phyloP scores from a whole-genome alignment of 2,888 invertebrate genomes.

The Spialia ferax region DNA sequence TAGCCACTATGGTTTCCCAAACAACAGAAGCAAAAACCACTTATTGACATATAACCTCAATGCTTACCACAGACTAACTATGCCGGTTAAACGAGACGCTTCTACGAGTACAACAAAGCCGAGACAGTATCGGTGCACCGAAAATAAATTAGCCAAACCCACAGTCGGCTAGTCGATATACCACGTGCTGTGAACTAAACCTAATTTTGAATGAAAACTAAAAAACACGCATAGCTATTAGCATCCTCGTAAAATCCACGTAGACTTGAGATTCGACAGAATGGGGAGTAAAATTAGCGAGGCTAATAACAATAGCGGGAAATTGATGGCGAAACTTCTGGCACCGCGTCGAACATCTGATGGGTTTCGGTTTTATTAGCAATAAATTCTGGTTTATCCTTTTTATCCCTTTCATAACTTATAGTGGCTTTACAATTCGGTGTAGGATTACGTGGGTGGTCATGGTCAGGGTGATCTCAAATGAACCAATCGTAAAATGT shows the following conservation, averaged over 20 bases:
- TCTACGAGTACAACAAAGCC: constrained; percentile 29
- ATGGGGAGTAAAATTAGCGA: constrained; percentile 38
- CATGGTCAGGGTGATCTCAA: too few species aligned
- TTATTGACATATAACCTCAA: constrained; percentile 14
- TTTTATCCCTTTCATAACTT: constrained; percentile 6
- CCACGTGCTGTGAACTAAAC: constrained; percentile 52
- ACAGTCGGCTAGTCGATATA: constrained; percentile 45
- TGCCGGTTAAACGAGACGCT: constrained; percentile 8
- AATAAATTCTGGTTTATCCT: constrained; percentile 15
- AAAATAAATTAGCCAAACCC: constrained; percentile 46
- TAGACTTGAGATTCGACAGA: constrained; percentile 33
- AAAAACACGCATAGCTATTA: constrained; percentile 42
- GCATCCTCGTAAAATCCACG: constrained; percentile 44
- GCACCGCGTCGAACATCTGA: constrained; percentile 14
- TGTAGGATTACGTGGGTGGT: neutral
- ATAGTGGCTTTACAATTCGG: neutral
- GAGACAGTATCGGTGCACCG: constrained; percentile 40
- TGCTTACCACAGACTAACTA: constrained; percentile 18
- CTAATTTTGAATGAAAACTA: constrained; percentile 52
- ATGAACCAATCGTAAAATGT: too few species aligned
- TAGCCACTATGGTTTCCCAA: neutral
- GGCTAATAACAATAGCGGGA: constrained; percentile 31
- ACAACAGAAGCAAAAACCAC: neutral
- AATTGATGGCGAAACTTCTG: constrained; percentile 30
- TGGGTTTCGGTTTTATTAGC: constrained; percentile 22